Evolutionary conservation across 2,113 vertebrate species (phyloP).

Genomic region (Neolamprologus sp.): DNA sequence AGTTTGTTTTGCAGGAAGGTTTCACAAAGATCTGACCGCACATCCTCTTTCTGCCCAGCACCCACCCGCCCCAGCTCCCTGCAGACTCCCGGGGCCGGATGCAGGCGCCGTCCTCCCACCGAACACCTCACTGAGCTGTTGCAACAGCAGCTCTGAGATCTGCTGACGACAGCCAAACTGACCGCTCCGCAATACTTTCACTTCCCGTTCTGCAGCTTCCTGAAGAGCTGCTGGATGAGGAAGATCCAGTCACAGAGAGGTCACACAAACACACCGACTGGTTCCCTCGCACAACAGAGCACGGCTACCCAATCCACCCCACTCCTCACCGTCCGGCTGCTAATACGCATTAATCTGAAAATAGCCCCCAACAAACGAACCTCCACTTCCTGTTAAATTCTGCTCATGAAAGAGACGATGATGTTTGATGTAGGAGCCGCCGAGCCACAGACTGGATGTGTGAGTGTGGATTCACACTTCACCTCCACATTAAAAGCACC

Average conservation of each 20-base stretch:
- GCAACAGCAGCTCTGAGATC: conserved; percentile 11
- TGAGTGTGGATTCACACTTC: background rate
- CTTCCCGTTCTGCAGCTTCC: conserved; percentile 22
- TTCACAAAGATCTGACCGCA: background rate
- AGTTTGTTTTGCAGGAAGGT: background rate
- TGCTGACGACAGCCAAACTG: background rate
- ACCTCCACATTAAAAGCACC: background rate
- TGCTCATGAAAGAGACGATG: background rate
- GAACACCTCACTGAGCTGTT: background rate
- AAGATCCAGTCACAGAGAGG: background rate
- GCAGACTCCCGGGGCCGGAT: background rate
- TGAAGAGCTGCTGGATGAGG: background rate
- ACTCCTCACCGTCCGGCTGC: background rate
- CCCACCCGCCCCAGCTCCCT: rapidly evolving
- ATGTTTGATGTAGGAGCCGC: rapidly evolving
- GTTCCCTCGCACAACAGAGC: background rate
- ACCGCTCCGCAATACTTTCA: background rate
- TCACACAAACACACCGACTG: background rate
- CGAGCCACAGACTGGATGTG: background rate
- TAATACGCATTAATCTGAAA: background rate
- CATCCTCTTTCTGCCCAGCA: conserved; percentile 1
- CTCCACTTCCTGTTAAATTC: background rate
- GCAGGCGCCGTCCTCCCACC: background rate
- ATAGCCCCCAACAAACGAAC: rapidly evolving
- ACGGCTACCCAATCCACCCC: rapidly evolving